A percentile compares a stretch with the other conserved stretches of the same genome.
Evolutionary conservation across 2,113 vertebrate genomes (phyloP).

Genomic region (Bufo bufo): DNA sequence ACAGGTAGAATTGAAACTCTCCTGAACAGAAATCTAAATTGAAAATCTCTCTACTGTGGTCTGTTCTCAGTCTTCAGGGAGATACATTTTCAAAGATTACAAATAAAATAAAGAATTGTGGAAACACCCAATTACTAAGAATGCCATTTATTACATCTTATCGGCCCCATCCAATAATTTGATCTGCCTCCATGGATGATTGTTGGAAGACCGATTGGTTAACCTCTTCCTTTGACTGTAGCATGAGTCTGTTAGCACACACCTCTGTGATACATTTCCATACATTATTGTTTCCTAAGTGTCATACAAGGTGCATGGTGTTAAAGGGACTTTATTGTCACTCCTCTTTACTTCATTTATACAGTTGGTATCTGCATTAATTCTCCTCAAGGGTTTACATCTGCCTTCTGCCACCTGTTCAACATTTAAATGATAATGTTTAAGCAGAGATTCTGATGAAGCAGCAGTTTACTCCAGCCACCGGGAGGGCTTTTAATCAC

Average conservation of each 20-base stretch:
- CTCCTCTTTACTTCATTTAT: conserved; percentile 1
- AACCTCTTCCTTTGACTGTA: conserved; percentile 22
- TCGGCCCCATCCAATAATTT: conserved; percentile 51
- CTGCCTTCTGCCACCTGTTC: conserved; percentile 54
- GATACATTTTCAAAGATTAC: conserved; percentile 56
- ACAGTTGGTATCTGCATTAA: conserved; percentile 38
- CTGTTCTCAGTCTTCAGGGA: conserved; percentile 45
- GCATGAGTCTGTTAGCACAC: neutral
- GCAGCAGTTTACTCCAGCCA: conserved; percentile 12
- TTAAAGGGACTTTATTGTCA: conserved; percentile 25
- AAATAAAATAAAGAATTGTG: conserved; percentile 56
- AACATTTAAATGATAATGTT: conserved; percentile 56
- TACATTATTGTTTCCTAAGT: conserved; percentile 9
- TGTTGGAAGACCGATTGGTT: conserved; percentile 28
- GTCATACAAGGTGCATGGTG: neutral
- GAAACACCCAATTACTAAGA: conserved; percentile 55
- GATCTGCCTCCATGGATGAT: conserved; percentile 37
- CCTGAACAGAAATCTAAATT: conserved; percentile 57
- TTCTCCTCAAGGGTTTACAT: conserved; percentile 36
- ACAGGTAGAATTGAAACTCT: conserved; percentile 28
- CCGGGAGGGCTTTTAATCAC: conserved; percentile 41
- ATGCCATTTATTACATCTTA: conserved; percentile 57
- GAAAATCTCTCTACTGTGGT: conserved; percentile 54
- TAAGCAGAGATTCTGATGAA: conserved; percentile 32
- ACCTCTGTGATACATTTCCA: neutral